A percentile compares a stretch with the other conserved stretches of the same genome.
phyloP scores from a whole-genome alignment of 1,140 invertebrate genomes.

The Nasonia giraulti region DNA sequence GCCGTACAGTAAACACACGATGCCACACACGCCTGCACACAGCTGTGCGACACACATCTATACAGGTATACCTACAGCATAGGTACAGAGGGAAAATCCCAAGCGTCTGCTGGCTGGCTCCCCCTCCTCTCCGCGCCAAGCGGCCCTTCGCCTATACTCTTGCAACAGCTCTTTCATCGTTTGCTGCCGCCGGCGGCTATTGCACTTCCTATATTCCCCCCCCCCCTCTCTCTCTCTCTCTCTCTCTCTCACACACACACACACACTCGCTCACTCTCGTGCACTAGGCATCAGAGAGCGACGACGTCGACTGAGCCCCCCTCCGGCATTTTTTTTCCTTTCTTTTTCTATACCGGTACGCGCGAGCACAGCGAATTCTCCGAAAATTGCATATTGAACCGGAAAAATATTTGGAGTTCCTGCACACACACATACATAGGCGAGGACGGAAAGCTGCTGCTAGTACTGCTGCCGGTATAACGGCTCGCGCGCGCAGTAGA shows the following conservation, averaged over 20 bases:
- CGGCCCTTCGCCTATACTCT: background rate
- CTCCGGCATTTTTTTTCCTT: background rate
- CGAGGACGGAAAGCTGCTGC: background rate
- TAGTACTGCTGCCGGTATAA: background rate
- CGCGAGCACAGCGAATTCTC: background rate
- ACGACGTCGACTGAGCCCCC: background rate
- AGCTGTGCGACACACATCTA: background rate
- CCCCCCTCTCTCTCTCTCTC: background rate
- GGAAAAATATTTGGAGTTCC: slow-evolving; percentile 38
- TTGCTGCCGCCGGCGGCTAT: background rate
- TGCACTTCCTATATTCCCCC: background rate
- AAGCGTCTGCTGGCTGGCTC: background rate
- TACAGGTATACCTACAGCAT: background rate
- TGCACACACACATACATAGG: background rate
- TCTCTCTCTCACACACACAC: background rate
- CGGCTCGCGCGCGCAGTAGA: background rate
- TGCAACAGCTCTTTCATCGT: slow-evolving; percentile 16
- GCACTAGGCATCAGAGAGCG: background rate
- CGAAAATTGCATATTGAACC: slow-evolving; percentile 41
- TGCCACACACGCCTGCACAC: background rate
- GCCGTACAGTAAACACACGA: slow-evolving; percentile 12
- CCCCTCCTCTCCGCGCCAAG: no score
- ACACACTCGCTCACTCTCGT: background rate
- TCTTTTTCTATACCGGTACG: background rate
- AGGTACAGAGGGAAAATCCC: slow-evolving; percentile 7